Base-by-base conservation (phyloP, 2,797 vertebrate genomes). In the Rhabdomys pumilio region DNA sequence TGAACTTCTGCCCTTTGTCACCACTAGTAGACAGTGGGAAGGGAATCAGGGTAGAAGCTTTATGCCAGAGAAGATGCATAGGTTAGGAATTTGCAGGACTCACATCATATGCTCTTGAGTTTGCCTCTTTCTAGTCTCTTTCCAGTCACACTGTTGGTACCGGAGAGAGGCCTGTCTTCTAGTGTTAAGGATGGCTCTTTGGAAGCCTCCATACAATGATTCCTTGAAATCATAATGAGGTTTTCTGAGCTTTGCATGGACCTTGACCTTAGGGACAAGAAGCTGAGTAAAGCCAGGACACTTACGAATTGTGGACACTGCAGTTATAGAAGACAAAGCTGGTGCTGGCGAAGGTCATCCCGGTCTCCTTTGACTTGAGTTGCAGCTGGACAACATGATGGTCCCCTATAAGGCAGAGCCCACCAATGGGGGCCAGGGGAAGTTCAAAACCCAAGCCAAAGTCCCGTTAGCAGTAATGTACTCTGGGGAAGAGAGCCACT, bases 291-390 rank as follows among this genome's bases (percentile, higher is more conserved):
- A 53, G 44, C 20, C 4, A 34, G 65, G 41, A 1, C 3, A 97
- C 99, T 98, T 98, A 99, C 99, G 99, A 99, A 84, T 99, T 99
- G 98, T 99, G 99, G 93, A 99, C 99, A 0, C 99, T 99, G 98
- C 99, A 99, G 98, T 99, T 99, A 99, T 99, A 99, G 99, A 99
- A 99, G 97, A 99, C 99, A 61, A 99, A 99, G 98, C 99, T 99
- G 97, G 99, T 99, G 96, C 99, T 99, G 97, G 99, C 99, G 76
- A 99, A 99, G 20, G 99, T 99, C 98, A 99, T 99, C 92, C 99
- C 99, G 0, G 99, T 99, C 98, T 99, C 99, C 96, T 99, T 99
- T 65, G 99, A 99, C 97, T 99, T 99, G 95, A 99, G 99, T 98
- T 99, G 99, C 19, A 99, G 99, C 97, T 99, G 99, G 89, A 99